Evolutionary conservation across 2,888 invertebrate genomes (phyloP).

Genomic region (Heliothis peltigera): DNA sequence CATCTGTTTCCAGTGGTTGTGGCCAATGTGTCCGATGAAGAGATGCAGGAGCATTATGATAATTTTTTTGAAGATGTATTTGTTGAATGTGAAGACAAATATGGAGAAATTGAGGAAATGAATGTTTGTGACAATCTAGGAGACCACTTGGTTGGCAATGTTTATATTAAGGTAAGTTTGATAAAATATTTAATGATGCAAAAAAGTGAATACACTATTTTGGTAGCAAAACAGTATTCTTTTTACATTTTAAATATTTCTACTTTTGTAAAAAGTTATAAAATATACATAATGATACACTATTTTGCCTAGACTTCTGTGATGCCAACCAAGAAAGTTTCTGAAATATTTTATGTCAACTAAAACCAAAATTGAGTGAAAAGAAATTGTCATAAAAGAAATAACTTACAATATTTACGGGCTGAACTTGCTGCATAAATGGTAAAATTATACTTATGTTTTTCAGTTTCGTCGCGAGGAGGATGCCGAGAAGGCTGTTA

Average conservation of each 20-base stretch:
- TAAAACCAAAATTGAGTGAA: too few species aligned
- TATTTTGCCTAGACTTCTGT: too few species aligned
- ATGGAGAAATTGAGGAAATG: slow-evolving; percentile 99
- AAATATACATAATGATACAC: too few species aligned
- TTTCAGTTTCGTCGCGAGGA: slow-evolving; percentile 97
- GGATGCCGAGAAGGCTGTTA: slow-evolving; percentile 99
- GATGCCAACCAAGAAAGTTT: too few species aligned
- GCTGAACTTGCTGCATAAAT: too few species aligned
- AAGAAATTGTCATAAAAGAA: too few species aligned
- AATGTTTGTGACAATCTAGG: slow-evolving; percentile 99
- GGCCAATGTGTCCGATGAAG: slow-evolving; percentile 98
- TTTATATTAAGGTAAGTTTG: slow-evolving; percentile 96
- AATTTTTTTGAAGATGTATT: slow-evolving; percentile 99
- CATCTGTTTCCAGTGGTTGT: slow-evolving; percentile 93
- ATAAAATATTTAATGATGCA: not conserved
- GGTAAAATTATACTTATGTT: not conserved
- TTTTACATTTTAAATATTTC: too few species aligned
- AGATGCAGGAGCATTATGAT: slow-evolving; percentile 99
- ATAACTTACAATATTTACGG: too few species aligned
- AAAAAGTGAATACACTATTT: too few species aligned
- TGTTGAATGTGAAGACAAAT: slow-evolving; percentile 99
- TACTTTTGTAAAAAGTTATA: too few species aligned
- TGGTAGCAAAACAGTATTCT: too few species aligned
- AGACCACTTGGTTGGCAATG: slow-evolving; percentile 99
- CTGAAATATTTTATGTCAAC: too few species aligned